Evolutionary conservation across 2,888 invertebrate species (phyloP).

Genomic region (Campoletis raptor): DNA sequence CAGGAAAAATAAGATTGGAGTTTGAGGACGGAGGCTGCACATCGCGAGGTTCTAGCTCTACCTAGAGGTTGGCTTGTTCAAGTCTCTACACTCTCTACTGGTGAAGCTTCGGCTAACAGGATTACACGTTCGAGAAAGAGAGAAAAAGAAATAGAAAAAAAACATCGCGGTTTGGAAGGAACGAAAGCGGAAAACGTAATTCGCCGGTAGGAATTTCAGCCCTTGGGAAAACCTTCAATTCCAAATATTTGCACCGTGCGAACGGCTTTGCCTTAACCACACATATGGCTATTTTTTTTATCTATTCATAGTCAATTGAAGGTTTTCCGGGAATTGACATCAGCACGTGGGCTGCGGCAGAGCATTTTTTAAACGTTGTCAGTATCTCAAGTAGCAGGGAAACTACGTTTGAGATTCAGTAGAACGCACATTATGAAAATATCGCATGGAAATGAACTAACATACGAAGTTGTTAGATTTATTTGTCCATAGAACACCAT

Average conservation of each 20-base stretch:
- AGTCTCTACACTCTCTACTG: conserved; percentile 14
- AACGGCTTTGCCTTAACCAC: not conserved
- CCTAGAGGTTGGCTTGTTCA: conserved; percentile 17
- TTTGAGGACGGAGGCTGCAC: conserved; percentile 18
- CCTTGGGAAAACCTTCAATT: conserved; percentile 37
- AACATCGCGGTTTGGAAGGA: conserved; percentile 1
- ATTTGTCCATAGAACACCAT: not conserved
- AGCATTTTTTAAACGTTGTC: not conserved
- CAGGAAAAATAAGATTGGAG: conserved; percentile 67
- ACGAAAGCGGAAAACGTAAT: conserved; percentile 13
- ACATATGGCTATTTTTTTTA: conserved; percentile 25
- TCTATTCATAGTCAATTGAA: conserved; percentile 1
- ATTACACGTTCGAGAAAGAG: conserved; percentile 54
- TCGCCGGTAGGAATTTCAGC: conserved; percentile 20
- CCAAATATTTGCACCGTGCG: conserved; percentile 10
- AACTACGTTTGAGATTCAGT: not conserved
- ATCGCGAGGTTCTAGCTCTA: conserved; percentile 28
- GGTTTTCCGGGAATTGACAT: not conserved
- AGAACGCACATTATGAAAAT: not conserved
- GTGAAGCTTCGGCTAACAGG: conserved; percentile 56
- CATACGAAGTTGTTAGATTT: not conserved
- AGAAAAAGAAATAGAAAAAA: conserved; percentile 39
- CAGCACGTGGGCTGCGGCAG: not conserved
- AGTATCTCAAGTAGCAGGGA: too few species aligned
- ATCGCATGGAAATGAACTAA: not conserved